Percentiles rank a stretch among this genome's conserved stretches.
Conservation (phyloP, 2,888 invertebrate genomes). For the Cryptus viduatorius region DNA sequence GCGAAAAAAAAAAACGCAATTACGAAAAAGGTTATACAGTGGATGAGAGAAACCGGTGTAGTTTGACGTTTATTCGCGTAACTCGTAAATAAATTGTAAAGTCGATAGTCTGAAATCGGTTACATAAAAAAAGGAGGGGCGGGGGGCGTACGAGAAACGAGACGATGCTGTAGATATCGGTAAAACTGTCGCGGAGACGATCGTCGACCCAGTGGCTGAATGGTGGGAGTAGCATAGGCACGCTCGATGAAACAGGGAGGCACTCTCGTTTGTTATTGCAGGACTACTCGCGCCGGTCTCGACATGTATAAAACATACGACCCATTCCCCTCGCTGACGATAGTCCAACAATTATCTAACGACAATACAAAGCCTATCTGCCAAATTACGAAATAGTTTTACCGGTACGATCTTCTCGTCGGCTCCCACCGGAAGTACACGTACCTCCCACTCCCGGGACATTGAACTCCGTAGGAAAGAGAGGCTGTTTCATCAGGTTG, state of each 20-base stretch:
- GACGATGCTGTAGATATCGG: background rate
- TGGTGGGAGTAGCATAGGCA: background rate
- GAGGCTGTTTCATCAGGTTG: conserved; percentile 31
- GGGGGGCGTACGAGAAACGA: no score
- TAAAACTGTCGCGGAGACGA: background rate
- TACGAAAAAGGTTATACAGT: no score
- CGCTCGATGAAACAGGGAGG: background rate
- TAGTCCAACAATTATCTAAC: conserved; percentile 12
- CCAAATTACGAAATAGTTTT: conserved; percentile 13
- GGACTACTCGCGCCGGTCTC: conserved; percentile 3
- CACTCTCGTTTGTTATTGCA: background rate
- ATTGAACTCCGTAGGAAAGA: conserved; percentile 49
- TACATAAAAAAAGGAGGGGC: no score
- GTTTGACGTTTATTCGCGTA: no score
- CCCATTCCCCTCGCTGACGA: background rate
- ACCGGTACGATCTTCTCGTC: background rate
- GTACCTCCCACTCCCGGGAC: conserved; percentile 13
- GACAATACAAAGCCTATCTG: background rate
- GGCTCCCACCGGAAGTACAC: conserved; percentile 14
- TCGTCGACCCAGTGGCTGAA: conserved; percentile 1
- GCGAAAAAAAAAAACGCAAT: no score
- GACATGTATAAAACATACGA: background rate
- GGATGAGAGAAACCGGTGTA: no score
- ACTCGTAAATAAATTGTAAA: no score
- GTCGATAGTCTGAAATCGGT: no score